A percentile compares a stretch with the other conserved stretches of the same genome.
phyloP scores from a whole-genome alignment of 1,140 invertebrate genomes.

The Calycopis cecrops region DNA sequence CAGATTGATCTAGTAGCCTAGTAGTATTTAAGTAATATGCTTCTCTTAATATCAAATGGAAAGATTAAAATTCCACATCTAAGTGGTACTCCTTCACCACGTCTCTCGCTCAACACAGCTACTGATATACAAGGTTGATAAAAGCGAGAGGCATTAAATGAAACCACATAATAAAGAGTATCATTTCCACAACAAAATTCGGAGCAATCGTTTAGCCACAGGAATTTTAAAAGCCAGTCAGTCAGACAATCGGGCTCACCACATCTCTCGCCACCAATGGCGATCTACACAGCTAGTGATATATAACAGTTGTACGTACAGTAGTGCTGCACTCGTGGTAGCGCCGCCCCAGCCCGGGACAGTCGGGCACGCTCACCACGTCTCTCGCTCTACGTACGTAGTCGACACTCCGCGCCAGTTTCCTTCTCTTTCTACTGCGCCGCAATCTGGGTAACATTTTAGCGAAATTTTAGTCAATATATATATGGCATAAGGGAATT shows the following conservation, averaged over 20 bases:
- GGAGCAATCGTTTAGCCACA: too few species aligned
- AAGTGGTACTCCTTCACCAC: too few species aligned
- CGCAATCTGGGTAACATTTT: slow-evolving; percentile 43
- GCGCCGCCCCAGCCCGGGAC: slow-evolving; percentile 47
- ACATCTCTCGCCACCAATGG: slow-evolving; percentile 24
- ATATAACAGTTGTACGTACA: slow-evolving; percentile 30
- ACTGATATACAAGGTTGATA: too few species aligned
- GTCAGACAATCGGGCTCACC: slow-evolving; percentile 46
- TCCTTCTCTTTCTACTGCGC: slow-evolving; percentile 65
- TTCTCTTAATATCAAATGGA: too few species aligned
- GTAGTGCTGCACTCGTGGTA: slow-evolving; percentile 66
- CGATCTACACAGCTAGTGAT: neutral
- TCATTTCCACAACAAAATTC: too few species aligned
- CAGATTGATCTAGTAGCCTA: neutral
- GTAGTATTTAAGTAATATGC: too few species aligned
- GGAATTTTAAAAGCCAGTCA: too few species aligned
- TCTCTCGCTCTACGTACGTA: slow-evolving; percentile 37
- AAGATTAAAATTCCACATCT: too few species aligned
- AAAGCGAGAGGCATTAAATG: too few species aligned
- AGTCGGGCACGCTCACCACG: slow-evolving; percentile 40
- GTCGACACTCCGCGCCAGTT: slow-evolving; percentile 45
- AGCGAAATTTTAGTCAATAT: neutral
- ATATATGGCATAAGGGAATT: too few species aligned
- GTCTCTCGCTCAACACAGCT: too few species aligned
- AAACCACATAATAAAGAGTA: too few species aligned